A percentile compares a stretch with the other conserved stretches of the same genome.
phyloP scores from a whole-genome alignment of 2,797 vertebrate genomes.

The Lemur catta region DNA sequence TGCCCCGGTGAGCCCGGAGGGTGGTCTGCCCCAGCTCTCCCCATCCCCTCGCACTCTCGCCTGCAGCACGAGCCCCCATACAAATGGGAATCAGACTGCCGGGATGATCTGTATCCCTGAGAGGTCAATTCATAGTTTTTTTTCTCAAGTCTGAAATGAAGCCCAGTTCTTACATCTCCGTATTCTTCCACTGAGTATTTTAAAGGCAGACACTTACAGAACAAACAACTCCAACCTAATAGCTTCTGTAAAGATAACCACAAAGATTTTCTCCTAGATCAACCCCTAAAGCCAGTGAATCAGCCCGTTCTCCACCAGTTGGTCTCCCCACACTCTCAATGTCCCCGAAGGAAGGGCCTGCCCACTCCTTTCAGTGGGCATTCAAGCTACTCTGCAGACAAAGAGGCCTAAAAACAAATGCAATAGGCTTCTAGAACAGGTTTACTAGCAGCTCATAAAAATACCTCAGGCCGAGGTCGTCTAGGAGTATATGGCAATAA shows the following conservation, averaged over 20 bases:
- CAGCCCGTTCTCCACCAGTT: neutral
- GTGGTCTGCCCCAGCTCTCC: neutral
- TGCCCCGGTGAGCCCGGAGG: neutral
- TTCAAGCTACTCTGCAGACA: neutral
- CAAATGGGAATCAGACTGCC: neutral
- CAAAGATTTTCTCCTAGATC: neutral
- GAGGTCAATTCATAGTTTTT: neutral
- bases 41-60: neutral
- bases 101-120: neutral
- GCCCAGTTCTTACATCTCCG: neutral
- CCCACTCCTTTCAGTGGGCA: neutral
- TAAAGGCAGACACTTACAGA: neutral
- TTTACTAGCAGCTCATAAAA: constrained; percentile 40
- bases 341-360: neutral
- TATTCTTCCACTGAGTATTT: neutral
- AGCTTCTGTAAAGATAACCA: neutral
- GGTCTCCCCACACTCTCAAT: neutral
- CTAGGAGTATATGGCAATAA: neutral
- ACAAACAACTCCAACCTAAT: neutral
- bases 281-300: neutral
- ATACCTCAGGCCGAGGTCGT: neutral
- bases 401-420: neutral
- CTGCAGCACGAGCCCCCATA: neutral
- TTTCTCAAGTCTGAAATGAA: neutral
- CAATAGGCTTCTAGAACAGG: neutral